Percentiles rank a stretch among this genome's conserved stretches.
These are phyloP conservation scores for Sebastolobus alascanus DNA, from an alignment of 2,797 vertebrate species.

Conservation along the genomic window DNA sequence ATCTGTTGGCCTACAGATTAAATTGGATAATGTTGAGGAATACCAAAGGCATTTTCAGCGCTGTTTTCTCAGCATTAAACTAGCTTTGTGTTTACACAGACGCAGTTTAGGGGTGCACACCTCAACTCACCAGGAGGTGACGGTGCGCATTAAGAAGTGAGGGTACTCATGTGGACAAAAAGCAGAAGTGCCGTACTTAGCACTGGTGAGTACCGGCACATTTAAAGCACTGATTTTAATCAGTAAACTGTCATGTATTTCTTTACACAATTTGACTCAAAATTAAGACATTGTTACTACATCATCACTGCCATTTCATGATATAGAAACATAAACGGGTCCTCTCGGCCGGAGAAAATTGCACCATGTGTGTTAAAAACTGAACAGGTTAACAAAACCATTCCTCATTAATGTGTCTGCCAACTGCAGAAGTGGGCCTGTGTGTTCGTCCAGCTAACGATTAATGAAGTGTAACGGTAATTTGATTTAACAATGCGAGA, in stretches of 20 bases:
- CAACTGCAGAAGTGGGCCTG: neutral
- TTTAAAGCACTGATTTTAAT: neutral
- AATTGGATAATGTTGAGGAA: no score
- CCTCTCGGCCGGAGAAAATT: neutral
- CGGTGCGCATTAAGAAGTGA: no score
- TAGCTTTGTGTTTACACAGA: no score
- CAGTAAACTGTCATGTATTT: neutral
- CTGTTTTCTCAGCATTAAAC: no score
- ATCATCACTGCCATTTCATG: neutral
- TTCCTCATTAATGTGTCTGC: neutral
- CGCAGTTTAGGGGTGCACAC: no score
- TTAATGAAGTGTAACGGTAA: slow-evolving; percentile 26
- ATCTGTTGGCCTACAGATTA: no score
- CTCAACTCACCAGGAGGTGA: no score
- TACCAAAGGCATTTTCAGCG: no score
- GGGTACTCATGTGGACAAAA: no score
- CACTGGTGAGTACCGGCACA: no score
- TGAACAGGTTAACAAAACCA: neutral
- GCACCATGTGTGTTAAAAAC: neutral
- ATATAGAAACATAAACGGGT: neutral
- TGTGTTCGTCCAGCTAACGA: neutral
- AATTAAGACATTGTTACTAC: neutral
- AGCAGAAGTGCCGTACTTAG: no score
- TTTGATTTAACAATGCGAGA: slow-evolving; percentile 7
- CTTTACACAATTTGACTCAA: neutral